Evolutionary conservation across 2,797 vertebrate genomes (phyloP).

Genomic region (Sebastiscus tertius): DNA sequence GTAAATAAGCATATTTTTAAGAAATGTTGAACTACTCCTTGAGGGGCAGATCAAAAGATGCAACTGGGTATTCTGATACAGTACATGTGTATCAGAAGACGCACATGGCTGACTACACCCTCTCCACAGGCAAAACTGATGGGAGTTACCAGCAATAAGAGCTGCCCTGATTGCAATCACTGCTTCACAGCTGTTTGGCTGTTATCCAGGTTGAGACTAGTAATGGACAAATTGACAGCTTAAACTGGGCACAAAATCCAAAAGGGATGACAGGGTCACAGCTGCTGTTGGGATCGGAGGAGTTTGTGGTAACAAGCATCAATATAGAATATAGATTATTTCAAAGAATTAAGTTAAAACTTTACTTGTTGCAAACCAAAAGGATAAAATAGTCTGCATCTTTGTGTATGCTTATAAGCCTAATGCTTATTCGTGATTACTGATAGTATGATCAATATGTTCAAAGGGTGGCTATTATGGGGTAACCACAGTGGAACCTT

Average conservation of each 20-base stretch:
- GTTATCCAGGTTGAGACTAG: conserved; percentile 5
- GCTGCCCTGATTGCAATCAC: background rate
- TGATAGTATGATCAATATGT: background rate
- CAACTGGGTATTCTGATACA: background rate
- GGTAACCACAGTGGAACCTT: background rate
- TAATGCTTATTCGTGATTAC: background rate
- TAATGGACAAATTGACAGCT: background rate
- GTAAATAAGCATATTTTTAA: background rate
- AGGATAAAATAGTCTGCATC: background rate
- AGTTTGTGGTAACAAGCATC: background rate
- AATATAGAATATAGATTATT: background rate
- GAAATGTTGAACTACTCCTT: background rate
- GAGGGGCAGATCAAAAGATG: background rate
- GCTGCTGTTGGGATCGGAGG: background rate
- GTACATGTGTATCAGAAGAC: background rate
- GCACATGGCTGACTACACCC: background rate
- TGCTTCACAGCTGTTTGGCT: conserved; percentile 29
- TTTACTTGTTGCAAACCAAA: background rate
- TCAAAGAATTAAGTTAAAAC: background rate
- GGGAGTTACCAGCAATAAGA: background rate
- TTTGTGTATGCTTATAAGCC: background rate
- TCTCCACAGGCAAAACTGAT: background rate
- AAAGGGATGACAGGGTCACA: background rate
- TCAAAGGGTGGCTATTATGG: background rate
- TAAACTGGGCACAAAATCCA: background rate